phyloP scores from a whole-genome alignment of 2,113 vertebrate species.

The cat (Felis catus) region F.catus_Fca126_mat1.0 CM031412.1:128167501-128168000 shows the following conservation, averaged over 20 bases:
- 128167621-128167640: neutral
- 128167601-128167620: neutral
- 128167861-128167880: neutral
- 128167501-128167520: neutral
- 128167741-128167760: neutral
- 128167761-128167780: neutral
- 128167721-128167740: neutral
- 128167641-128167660: neutral
- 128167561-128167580: neutral
- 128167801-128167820: neutral
- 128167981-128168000: neutral
- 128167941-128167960: neutral
- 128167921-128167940: neutral
- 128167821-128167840: neutral
- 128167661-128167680: neutral
- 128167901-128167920: slow-evolving; percentile 32
- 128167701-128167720: neutral
- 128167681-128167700: slow-evolving; percentile 19
- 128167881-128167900: slow-evolving; percentile 18
- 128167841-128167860: neutral
- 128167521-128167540: neutral
- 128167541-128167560: neutral
- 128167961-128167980: neutral
- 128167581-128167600: neutral
- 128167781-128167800: slow-evolving; percentile 25